Percentiles rank a stretch among this genome's conserved stretches.
Evolutionary conservation across 2,113 vertebrate genomes (phyloP).

Genomic region (Toxotes jaculatrix): DNA sequence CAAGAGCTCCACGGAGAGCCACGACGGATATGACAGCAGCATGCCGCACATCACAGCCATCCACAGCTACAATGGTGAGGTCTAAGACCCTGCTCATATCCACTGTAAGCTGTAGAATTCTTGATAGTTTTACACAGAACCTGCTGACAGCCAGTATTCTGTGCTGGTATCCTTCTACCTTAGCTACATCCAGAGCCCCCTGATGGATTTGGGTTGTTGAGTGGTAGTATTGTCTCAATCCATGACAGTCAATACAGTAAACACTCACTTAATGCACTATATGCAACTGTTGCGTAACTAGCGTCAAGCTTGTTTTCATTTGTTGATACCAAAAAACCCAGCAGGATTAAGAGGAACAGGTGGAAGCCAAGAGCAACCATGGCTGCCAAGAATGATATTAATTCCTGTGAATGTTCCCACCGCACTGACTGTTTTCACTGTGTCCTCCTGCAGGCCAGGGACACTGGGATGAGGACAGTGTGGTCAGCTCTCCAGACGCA

Average conservation of each 20-base stretch:
- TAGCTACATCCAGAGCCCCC: no score
- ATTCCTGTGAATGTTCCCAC: not conserved
- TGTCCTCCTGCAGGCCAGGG: constrained; percentile 86
- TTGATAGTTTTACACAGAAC: not conserved
- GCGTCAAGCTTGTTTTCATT: not conserved
- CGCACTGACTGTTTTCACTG: constrained; percentile 7
- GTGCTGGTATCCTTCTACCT: not conserved
- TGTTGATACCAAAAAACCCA: not conserved
- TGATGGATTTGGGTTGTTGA: not conserved
- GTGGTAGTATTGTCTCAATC: not conserved
- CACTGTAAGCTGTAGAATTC: not conserved
- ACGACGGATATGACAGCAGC: constrained; percentile 87
- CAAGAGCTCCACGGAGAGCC: constrained; percentile 90
- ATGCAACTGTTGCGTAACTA: not conserved
- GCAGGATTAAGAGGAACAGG: not conserved
- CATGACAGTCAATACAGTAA: not conserved
- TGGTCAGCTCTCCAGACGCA: constrained; percentile 94
- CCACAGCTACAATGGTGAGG: constrained; percentile 91
- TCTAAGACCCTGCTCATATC: not conserved
- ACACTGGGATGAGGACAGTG: constrained; percentile 97
- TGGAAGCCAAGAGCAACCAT: not conserved
- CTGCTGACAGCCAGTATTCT: not conserved
- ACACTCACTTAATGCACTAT: not conserved
- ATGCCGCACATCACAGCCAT: constrained; percentile 90
- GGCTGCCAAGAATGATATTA: not conserved